Evolutionary conservation across 2,888 invertebrate species (phyloP), one percentile per base, ranked within the genome.

Genomic region (Synergus gifuensis): DNA sequence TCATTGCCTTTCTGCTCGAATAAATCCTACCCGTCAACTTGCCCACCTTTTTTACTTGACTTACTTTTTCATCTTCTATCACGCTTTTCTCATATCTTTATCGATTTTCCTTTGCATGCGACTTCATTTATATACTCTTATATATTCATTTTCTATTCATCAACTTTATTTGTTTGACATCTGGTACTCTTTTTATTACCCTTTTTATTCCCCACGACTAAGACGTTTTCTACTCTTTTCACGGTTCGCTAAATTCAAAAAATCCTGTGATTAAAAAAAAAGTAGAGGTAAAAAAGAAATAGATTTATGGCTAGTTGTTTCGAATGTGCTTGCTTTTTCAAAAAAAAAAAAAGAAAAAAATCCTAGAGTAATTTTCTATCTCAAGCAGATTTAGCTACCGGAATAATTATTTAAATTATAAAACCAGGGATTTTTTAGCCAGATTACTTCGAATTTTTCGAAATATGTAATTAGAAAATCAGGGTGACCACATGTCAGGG

Each of bases 11-110:
- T 36, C 28, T 36, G 16, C 54, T 73, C 54, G 73, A 54, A 73
- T 73, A 54, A 73, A 54, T 73, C 36, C 73, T 73, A 73, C 36
- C 54, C 49, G 49, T 63, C 42, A 62, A 62, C 76, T 28, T 76
- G 49, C 54, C 36, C 58, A 46, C 58, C 58, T 76, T 76, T 76
- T 46, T 58, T 18, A 54, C 54, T 76, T 3, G 76, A 76, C 14
- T 40, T 54, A 58, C 54, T 40, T 28, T 76, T 76, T 58, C 22
- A 40, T 76, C 49, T 76, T 16, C n/a, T 60, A 14, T 22, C 8
- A 40, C 36, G 11, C 54, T 60, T 58, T 44, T 60, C 22, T 28
- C 44, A 58, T 62, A 58, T 28, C 58, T 58, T 16, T 14, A 14
- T 18, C 58, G 40, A 42, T 12, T 76, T 76, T 36, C n/a, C 2